phyloP scores from a whole-genome alignment of 1,140 invertebrate genomes.

The Amyelois transitella region DNA sequence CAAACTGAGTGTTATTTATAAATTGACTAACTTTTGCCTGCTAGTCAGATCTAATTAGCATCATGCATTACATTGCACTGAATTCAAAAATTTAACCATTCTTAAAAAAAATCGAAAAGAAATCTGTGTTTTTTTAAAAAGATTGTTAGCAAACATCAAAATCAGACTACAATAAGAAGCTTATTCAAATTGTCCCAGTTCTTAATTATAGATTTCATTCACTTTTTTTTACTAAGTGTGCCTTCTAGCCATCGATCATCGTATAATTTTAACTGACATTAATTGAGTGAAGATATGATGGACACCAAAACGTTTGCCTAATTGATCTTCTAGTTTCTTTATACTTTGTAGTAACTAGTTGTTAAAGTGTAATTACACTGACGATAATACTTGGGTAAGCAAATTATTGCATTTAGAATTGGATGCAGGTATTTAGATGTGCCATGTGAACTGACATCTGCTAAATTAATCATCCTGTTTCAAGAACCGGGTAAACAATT shows the following conservation, averaged over 20 bases:
- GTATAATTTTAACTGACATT: not conserved
- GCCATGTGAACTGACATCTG: constrained; percentile 5
- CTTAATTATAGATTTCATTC: too few relatives aligned
- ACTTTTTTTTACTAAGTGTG: too few relatives aligned
- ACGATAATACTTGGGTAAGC: not conserved
- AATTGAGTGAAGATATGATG: not conserved
- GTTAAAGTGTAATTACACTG: constrained; percentile 1
- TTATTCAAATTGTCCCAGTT: too few relatives aligned
- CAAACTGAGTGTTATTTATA: constrained; percentile 1
- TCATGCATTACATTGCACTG: too few relatives aligned
- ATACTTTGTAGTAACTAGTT: not conserved
- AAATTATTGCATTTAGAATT: not conserved
- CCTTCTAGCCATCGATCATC: not conserved
- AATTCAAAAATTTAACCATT: too few relatives aligned
- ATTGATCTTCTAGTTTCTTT: not conserved
- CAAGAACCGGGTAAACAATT: too few relatives aligned
- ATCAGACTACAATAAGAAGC: too few relatives aligned
- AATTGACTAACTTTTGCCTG: too few relatives aligned
- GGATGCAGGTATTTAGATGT: not conserved
- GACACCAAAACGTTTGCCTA: not conserved
- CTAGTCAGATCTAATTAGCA: too few relatives aligned
- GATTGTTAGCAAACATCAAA: too few relatives aligned
- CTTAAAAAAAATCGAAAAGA: too few relatives aligned
- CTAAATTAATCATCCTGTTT: constrained; percentile 1
- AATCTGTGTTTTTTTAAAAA: too few relatives aligned